These are phyloP conservation scores for Oscheius myriophilus DNA, from an alignment of 2,888 invertebrate genomes.

Conservation along the genomic window DNA sequence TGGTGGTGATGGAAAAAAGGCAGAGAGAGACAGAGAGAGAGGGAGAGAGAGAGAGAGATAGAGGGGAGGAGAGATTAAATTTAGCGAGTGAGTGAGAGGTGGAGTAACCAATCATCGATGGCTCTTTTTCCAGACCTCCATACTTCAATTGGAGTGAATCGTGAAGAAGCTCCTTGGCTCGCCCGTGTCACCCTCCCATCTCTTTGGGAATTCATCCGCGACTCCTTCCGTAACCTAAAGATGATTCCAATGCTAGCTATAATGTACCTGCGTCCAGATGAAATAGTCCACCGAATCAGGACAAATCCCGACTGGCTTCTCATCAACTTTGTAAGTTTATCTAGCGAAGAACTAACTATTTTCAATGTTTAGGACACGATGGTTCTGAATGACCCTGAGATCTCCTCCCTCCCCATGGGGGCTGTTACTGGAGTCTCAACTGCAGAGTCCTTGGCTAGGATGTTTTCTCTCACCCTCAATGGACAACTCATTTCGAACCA, in stretches of 20 bases:
- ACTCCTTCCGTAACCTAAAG: slow-evolving; percentile 37
- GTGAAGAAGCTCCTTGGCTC: slow-evolving; percentile 39
- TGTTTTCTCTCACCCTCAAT: slow-evolving; percentile 47
- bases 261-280: slow-evolving; percentile 50
- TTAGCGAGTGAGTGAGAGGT: background rate
- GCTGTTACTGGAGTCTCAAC: slow-evolving; percentile 60
- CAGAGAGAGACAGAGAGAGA: background rate
- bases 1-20: background rate
- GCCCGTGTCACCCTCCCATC: slow-evolving; percentile 54
- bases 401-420: slow-evolving; percentile 54
- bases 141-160: slow-evolving; percentile 52
- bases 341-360: background rate
- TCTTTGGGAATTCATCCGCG: slow-evolving; percentile 56
- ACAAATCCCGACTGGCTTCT: slow-evolving; percentile 58
- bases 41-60: background rate
- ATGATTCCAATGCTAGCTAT: slow-evolving; percentile 23
- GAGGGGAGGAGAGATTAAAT: background rate
- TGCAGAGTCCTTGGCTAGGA: slow-evolving; percentile 52
- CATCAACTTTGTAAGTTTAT: slow-evolving; percentile 47
- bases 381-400: slow-evolving; percentile 58
- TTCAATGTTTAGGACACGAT: slow-evolving; percentile 58
- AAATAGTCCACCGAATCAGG: slow-evolving; percentile 48
- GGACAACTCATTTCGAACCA: slow-evolving; percentile 53
- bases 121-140: slow-evolving; percentile 48
- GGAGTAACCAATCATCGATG: background rate